Percentiles rank a stretch among this genome's conserved stretches.
phyloP scores from a whole-genome alignment of 1,140 invertebrate species.

The Drosophila miranda region DNA sequence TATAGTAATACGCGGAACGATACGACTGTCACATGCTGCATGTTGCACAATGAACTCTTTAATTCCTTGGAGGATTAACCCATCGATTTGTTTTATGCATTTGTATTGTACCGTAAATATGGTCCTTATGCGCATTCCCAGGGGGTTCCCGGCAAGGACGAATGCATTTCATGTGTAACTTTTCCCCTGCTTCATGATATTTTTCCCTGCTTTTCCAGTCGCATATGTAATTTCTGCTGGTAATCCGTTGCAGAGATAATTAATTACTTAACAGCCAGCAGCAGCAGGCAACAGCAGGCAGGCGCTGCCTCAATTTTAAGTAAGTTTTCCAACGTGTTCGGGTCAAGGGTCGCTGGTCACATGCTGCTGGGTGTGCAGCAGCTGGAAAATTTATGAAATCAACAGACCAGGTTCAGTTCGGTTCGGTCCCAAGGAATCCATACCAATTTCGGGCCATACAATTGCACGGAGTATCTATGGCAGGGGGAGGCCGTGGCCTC shows the following conservation, averaged over 20 bases:
- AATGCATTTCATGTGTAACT: conserved; percentile 23
- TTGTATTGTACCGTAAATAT: conserved; percentile 15
- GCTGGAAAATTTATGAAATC: conserved; percentile 47
- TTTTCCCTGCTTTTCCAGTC: conserved; percentile 18
- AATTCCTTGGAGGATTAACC: conserved; percentile 33
- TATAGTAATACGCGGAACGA: conserved; percentile 2
- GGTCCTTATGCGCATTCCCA: conserved; percentile 6
- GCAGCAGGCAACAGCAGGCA: background rate
- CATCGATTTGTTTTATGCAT: conserved; percentile 30
- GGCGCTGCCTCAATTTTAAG: conserved; percentile 1
- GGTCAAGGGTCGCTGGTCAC: no score
- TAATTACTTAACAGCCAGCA: conserved; percentile 55
- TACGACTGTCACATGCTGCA: no score
- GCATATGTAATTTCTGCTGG: conserved; percentile 48
- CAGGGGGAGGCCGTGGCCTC: no score
- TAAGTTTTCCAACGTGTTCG: conserved; percentile 2
- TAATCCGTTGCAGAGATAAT: conserved; percentile 60
- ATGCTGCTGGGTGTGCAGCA: no score
- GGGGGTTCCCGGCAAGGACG: conserved; percentile 17
- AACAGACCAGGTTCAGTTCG: background rate
- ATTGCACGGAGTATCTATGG: background rate
- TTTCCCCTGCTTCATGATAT: no score
- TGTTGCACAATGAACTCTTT: conserved; percentile 29
- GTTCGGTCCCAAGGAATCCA: no score
- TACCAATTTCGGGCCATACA: no score